A percentile compares a stretch with the other conserved stretches of the same genome.
phyloP scores from a whole-genome alignment of 1,140 invertebrate species.

The Hyphantria cunea region DNA sequence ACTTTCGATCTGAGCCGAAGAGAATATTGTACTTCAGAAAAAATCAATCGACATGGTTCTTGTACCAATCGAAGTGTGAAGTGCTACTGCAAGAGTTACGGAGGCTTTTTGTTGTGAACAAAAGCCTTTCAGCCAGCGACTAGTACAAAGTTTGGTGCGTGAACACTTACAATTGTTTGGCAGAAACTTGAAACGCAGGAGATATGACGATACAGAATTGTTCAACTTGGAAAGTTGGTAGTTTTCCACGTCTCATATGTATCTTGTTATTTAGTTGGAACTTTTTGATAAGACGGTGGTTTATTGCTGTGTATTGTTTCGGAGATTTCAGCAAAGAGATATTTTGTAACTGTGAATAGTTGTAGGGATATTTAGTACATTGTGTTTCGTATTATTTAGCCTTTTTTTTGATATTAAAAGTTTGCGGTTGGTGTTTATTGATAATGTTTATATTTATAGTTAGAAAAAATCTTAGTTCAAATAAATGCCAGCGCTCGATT shows the following conservation, averaged over 20 bases:
- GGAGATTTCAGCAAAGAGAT: not conserved
- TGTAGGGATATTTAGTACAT: not conserved
- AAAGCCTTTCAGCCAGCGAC: constrained; percentile 47
- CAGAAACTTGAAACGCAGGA: constrained; percentile 14
- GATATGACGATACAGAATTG: constrained; percentile 15
- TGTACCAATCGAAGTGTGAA: too few species aligned
- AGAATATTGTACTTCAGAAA: too few species aligned
- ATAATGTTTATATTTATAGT: too few species aligned
- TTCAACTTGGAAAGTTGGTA: constrained; percentile 6
- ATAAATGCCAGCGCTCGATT: too few species aligned
- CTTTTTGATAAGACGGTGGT: not conserved
- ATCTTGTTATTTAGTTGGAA: not conserved
- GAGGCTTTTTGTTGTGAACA: constrained; percentile 49
- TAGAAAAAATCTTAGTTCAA: too few species aligned
- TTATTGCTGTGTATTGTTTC: constrained; percentile 1
- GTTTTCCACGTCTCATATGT: constrained; percentile 3
- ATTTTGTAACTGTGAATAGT: not conserved
- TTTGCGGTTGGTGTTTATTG: too few species aligned
- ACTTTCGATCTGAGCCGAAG: too few species aligned
- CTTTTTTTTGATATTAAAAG: too few species aligned
- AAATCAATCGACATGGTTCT: constrained; percentile 9
- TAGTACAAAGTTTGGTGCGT: constrained; percentile 44
- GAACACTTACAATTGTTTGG: constrained; percentile 39
- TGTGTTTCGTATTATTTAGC: not conserved
- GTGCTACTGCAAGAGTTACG: constrained; percentile 49